Evolutionary conservation across 1,140 invertebrate genomes (phyloP).

Genomic region (Pachyrhynchus sulphureomaculatus): DNA sequence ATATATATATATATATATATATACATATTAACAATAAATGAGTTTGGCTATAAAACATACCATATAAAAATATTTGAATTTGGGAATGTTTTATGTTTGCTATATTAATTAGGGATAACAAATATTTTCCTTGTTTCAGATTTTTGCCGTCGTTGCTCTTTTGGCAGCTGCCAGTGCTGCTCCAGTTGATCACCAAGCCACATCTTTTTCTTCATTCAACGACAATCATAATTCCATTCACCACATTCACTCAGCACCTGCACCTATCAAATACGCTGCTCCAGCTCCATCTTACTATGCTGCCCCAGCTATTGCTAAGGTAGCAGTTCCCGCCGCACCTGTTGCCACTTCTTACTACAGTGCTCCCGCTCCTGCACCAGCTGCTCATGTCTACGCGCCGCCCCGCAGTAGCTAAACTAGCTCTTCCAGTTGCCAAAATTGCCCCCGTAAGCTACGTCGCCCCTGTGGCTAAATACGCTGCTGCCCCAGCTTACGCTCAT

Average conservation of each 20-base stretch:
- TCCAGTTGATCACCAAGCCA: slow-evolving; percentile 30
- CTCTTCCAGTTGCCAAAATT: slow-evolving; percentile 27
- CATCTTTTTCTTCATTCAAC: slow-evolving; percentile 20
- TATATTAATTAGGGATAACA: too few species aligned
- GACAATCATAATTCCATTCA: slow-evolving; percentile 41
- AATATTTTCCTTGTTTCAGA: slow-evolving; percentile 9
- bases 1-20: too few species aligned
- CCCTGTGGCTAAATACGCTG: slow-evolving; percentile 10
- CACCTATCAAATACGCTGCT: slow-evolving; percentile 5
- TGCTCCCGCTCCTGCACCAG: slow-evolving; percentile 38
- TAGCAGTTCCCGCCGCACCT: slow-evolving; percentile 24
- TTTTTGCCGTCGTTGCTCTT: slow-evolving; percentile 18
- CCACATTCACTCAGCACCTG: slow-evolving; percentile 51
- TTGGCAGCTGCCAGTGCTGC: slow-evolving; percentile 26
- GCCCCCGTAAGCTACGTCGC: slow-evolving; percentile 14
- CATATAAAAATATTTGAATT: too few species aligned
- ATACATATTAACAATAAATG: too few species aligned
- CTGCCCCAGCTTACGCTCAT: background rate
- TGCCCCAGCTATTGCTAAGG: slow-evolving; percentile 38
- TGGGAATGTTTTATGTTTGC: too few species aligned
- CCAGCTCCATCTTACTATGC: slow-evolving; percentile 15
- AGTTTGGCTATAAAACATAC: too few species aligned
- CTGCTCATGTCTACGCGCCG: too few species aligned
- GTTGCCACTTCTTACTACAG: slow-evolving; percentile 10
- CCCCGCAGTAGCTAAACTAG: slow-evolving; percentile 29